Conservation (phyloP, 2,888 invertebrate species). For the Idaea biselata region DNA sequence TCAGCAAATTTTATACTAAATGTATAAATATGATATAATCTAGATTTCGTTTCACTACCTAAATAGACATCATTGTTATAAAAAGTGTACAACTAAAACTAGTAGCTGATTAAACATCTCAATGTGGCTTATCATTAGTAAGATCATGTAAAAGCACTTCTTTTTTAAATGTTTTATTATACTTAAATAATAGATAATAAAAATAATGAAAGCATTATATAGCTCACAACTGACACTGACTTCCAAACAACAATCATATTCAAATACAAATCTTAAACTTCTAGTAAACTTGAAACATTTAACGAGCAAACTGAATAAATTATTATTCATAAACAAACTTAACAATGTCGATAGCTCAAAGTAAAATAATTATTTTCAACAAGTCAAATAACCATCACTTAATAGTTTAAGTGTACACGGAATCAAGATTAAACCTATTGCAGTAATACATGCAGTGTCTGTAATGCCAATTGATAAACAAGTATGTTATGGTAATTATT, state of each 20-base stretch:
- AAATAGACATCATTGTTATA: conserved; percentile 80
- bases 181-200: conserved; percentile 79
- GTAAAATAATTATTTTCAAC: conserved; percentile 77
- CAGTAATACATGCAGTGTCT: conserved; percentile 44
- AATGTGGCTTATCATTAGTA: conserved; percentile 78
- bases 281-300: conserved; percentile 81
- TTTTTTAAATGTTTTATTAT: conserved; percentile 75
- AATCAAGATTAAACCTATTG: conserved; percentile 56
- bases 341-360: conserved; percentile 80
- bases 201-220: conserved; percentile 72
- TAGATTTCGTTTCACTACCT: conserved; percentile 80
- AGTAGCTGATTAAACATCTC: conserved; percentile 80
- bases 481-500: conserved; percentile 46
- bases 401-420: conserved; percentile 53
- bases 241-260: conserved; percentile 74
- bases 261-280: conserved; percentile 76
- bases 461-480: conserved; percentile 67
- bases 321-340: conserved; percentile 81
- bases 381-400: conserved; percentile 67
- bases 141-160: conserved; percentile 81
- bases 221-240: conserved; percentile 75
- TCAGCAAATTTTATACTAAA: conserved; percentile 81
- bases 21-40: conserved; percentile 81
- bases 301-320: conserved; percentile 81
- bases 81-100: conserved; percentile 81